These are phyloP conservation scores for Melanotus villosus DNA, from an alignment of 2,888 invertebrate species.

Conservation along the genomic window DNA sequence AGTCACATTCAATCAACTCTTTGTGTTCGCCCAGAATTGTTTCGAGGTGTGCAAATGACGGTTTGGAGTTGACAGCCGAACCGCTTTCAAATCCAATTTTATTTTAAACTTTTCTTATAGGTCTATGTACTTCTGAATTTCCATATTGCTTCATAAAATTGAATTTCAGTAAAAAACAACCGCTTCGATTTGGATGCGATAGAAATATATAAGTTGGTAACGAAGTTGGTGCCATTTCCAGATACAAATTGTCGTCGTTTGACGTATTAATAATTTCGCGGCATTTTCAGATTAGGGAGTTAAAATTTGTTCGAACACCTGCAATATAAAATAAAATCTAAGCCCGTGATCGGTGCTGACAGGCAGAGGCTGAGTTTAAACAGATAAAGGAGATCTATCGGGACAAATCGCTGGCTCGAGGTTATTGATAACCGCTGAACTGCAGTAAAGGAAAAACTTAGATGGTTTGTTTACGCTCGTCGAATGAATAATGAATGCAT, in stretches of 20 bases:
- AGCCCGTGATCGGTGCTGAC: background rate
- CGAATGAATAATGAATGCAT: constrained; percentile 62
- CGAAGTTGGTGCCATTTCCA: constrained; percentile 6
- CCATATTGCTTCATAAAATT: constrained; percentile 30
- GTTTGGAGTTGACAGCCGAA: constrained; percentile 22
- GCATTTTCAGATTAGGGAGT: background rate
- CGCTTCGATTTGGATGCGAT: constrained; percentile 9
- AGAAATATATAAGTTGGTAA: constrained; percentile 16
- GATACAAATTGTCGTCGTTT: background rate
- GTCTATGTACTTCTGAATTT: constrained; percentile 22
- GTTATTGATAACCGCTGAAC: constrained; percentile 62
- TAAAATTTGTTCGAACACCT: background rate
- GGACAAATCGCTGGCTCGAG: constrained; percentile 60
- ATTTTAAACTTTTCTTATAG: constrained; percentile 27
- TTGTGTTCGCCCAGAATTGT: constrained; percentile 24
- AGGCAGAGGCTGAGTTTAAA: constrained; percentile 56
- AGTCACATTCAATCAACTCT: constrained; percentile 27
- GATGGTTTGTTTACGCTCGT: constrained; percentile 61
- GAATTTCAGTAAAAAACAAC: constrained; percentile 15
- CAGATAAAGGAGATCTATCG: constrained; percentile 59
- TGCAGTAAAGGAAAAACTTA: constrained; percentile 59
- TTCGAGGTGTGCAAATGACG: constrained; percentile 32
- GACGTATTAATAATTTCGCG: background rate
- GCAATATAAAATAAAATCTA: background rate
- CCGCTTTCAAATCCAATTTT: constrained; percentile 30